Base-by-base conservation (phyloP, 2,888 invertebrate genomes). In the Trichogramma dendrolimi region DNA sequence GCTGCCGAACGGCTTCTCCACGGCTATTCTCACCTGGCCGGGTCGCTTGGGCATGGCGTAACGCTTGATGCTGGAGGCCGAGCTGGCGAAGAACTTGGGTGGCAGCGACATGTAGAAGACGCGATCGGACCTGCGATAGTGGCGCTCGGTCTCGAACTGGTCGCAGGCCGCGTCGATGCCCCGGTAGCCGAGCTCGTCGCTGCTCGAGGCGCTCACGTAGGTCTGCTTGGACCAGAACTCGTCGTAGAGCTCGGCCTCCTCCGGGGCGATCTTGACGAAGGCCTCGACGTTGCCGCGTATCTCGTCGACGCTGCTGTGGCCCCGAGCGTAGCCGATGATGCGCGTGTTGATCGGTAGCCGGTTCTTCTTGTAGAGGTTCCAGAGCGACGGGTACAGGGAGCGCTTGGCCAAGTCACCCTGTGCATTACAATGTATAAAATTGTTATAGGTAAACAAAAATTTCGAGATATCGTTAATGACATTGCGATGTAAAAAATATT, bases 1-100 rank as follows among this genome's bases (percentile, higher is more conserved):
- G 4, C 52, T 48, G 5, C 65, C 65, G 40, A 65, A 65, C 2
- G 65, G 65, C 39, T 65, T 65, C 11, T 65, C 65, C n/a, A 65
- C 11, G 0, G 62, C 56, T 5, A 65, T 3, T 55, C 60, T 62
- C 6, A 62, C 62, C 44, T 38, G 46, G 5, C 65, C 65, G 27
- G 27, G 27, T 2, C 27, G 3, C 14, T 52, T 58, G 40, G 61
- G 50, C 61, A 64, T 56, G n/a, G 43, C 51, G n/a, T 52, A 51
- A 1, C 61, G 41, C 38, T 60, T 61, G 11, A 64, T 61, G 27
- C 61, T 58, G 1, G 55, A 8, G 4, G 61, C 54, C 5, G 61
- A 11, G 1, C 6, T 53, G 7, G 54, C 4, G 10, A 64, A 64
- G 6, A 52, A 46, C 1, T 44, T 14, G 0, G 64, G 64, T 6